Evolutionary conservation across 2,113 vertebrate species (phyloP), one percentile per base, ranked within the genome.

Genomic region (Triplophysa dalaica): DNA sequence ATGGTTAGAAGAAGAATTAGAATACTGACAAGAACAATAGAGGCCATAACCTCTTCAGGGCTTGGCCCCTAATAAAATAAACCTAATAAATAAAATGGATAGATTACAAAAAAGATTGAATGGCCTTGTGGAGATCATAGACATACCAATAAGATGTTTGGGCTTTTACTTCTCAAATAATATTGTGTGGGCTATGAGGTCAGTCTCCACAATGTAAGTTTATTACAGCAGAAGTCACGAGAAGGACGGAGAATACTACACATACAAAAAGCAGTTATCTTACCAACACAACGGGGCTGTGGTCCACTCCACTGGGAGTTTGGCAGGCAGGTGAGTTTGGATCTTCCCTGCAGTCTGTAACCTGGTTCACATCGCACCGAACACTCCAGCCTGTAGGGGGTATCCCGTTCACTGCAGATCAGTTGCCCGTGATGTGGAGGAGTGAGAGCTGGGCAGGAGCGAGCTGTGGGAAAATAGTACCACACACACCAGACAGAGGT

Each of bases 281-380:
- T 95, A 99, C 98, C 98, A 82, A 96, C 92, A 93, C 98, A 99
- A 74, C 90, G 94, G 38, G 97, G 95, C 67, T 93, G 94, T 80
- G 93, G 87, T 77, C 93, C 92, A 85, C 96, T 97, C 98, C 98
- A 99, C 82, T 94, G 95, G 48, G 93, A 92, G 22, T 90, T 94
- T 85, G 90, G 93, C 90, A 94, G 94, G 86, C 98, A 99, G 77
- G 87, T 94, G 65, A 98, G 94, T 77, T 88, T 91, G 65, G 87
- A 26, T n/a, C 84, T 91, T 66, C 98, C 96, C 85, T 96, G 94
- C 69, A 98, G 81, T 84, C 92, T 89, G 87, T 95, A 96, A 82
- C 96, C 96, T 60, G 94, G 93, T 50, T 91, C 90, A 78, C 98
- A 99, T 85, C 91, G 93, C 81, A 91, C 91, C 79, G 90, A 88